Conservation (phyloP, 23 tunicate genomes). For the Halocynthia aurantium region DNA sequence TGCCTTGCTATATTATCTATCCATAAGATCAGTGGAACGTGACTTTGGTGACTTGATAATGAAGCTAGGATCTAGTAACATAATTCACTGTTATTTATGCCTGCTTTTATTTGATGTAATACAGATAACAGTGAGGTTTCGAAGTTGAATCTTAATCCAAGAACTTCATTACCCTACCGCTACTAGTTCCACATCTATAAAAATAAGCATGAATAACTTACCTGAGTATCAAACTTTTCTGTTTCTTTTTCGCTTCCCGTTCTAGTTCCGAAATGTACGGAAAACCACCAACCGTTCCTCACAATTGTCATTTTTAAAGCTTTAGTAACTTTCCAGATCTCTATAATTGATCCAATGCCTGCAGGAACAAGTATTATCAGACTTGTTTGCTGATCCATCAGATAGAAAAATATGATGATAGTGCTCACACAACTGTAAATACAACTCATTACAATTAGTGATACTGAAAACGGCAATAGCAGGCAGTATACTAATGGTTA, state of each 20-base stretch:
- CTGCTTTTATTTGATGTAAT: too few relatives aligned
- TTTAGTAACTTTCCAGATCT: constrained; percentile 90
- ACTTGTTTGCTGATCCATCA: constrained; percentile 80
- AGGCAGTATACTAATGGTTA: background rate
- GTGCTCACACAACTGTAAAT: constrained; percentile 68
- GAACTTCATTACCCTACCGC: background rate
- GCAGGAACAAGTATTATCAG: constrained; percentile 72
- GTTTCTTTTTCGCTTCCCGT: constrained; percentile 52
- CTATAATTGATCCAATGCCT: constrained; percentile 80
- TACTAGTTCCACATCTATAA: too few relatives aligned
- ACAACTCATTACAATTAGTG: background rate
- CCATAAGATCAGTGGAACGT: too few relatives aligned
- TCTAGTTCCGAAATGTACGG: constrained; percentile 21
- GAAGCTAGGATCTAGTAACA: too few relatives aligned
- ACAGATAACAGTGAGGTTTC: background rate
- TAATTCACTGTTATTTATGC: too few relatives aligned
- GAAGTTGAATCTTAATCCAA: background rate
- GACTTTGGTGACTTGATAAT: too few relatives aligned
- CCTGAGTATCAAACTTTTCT: constrained; percentile 86
- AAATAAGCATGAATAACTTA: background rate
- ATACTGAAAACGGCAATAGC: background rate
- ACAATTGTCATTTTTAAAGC: constrained; percentile 56
- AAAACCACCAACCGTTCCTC: constrained; percentile 39
- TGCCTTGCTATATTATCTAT: too few relatives aligned
- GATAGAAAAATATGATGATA: constrained; percentile 74